Conservation (phyloP, 2,797 vertebrate genomes). For the Lithobates sylvaticus region DNA sequence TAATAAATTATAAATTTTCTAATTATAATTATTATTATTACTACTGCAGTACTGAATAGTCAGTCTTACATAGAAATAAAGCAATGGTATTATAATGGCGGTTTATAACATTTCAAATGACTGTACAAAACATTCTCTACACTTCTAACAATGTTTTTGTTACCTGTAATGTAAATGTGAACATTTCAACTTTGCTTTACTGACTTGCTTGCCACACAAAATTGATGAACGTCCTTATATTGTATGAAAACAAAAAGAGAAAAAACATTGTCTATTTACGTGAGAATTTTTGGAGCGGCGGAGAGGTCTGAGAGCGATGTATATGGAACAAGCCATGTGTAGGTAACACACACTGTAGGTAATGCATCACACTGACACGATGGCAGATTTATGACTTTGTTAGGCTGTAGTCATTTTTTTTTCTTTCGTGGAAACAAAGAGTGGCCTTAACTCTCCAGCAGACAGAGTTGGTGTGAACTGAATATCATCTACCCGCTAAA, state of each 20-base stretch:
- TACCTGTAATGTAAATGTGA: background rate
- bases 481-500: slow-evolving; percentile 29
- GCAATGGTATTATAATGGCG: too few species aligned
- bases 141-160: background rate
- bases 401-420: slow-evolving; percentile 10
- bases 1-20: too few species aligned
- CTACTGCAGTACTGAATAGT: too few species aligned
- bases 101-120: too few species aligned
- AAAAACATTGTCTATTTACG: background rate
- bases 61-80: too few species aligned
- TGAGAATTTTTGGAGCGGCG: background rate
- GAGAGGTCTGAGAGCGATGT: background rate
- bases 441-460: slow-evolving; percentile 16
- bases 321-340: background rate
- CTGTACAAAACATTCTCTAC: background rate
- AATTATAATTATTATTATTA: too few species aligned
- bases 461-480: slow-evolving; percentile 25
- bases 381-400: slow-evolving; percentile 32
- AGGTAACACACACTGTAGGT: background rate
- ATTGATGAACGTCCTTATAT: background rate
- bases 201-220: background rate
- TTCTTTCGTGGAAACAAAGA: slow-evolving; percentile 30
- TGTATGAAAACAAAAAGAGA: background rate
- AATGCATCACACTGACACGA: background rate
- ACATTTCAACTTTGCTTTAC: background rate